A percentile compares a stretch with the other conserved stretches of the same genome.
phyloP scores from a whole-genome alignment of 2,113 vertebrate genomes.

The Lasiurus borealis region DNA sequence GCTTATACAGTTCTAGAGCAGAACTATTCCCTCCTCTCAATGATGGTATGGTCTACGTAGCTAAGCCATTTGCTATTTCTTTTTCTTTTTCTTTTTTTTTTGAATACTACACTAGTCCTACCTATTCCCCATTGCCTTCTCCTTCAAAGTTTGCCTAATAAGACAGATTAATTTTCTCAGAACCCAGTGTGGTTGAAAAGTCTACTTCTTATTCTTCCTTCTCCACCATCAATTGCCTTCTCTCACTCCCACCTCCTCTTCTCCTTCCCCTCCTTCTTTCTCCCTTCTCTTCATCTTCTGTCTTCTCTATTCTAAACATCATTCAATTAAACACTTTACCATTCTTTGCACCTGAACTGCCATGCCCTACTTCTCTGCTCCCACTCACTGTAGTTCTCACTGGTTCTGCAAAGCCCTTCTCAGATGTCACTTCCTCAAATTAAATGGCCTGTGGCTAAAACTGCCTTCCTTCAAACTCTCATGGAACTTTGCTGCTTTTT shows the following conservation, averaged over 20 bases:
- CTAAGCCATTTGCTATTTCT: not conserved
- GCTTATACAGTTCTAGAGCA: not conserved
- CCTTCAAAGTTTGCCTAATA: not conserved
- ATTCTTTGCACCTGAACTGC: not conserved
- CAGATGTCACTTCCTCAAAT: not conserved
- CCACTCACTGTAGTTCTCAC: not conserved
- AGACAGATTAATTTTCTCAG: not conserved
- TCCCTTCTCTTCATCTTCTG: not conserved
- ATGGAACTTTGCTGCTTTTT: not conserved
- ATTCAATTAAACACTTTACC: not conserved
- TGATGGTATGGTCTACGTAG: not conserved
- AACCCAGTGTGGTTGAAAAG: not conserved
- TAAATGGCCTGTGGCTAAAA: not conserved
- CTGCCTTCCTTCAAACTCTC: not conserved
- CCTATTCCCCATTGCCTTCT: not conserved
- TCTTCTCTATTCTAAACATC: not conserved
- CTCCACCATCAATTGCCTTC: no score
- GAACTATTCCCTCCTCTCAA: not conserved
- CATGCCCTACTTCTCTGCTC: not conserved
- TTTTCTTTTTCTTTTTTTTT: not conserved
- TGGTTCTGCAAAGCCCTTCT: not conserved
- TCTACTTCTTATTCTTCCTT: not conserved
- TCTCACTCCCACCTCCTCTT: no score
- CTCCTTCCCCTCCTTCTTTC: not conserved
- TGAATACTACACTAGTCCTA: not conserved